phyloP scores from a whole-genome alignment of 2,888 invertebrate species.

The Esperia sulphurella region DNA sequence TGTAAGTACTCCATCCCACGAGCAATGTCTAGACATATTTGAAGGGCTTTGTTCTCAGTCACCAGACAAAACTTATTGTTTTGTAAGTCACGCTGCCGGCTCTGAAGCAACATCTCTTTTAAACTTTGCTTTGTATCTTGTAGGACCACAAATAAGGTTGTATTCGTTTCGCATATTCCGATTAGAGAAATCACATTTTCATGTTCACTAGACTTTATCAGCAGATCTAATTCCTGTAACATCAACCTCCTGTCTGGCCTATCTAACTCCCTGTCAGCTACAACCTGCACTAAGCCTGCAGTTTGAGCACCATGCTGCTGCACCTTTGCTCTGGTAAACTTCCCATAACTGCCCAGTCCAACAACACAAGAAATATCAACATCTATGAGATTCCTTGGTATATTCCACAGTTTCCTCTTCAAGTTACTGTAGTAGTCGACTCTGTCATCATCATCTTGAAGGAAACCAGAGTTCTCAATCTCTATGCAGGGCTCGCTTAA shows the following conservation, averaged over 20 bases:
- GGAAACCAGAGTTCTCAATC: slow-evolving; percentile 88
- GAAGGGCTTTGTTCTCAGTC: slow-evolving; percentile 81
- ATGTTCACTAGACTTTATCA: slow-evolving; percentile 84
- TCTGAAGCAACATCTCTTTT: slow-evolving; percentile 84
- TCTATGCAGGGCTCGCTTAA: slow-evolving; percentile 89
- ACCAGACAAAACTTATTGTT: slow-evolving; percentile 79
- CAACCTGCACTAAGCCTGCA: slow-evolving; percentile 81
- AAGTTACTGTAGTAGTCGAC: slow-evolving; percentile 86
- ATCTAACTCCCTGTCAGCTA: slow-evolving; percentile 78
- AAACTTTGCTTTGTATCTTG: slow-evolving; percentile 84
- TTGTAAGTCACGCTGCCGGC: slow-evolving; percentile 73
- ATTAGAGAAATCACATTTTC: slow-evolving; percentile 85
- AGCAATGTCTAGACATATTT: slow-evolving; percentile 83
- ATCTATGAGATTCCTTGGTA: slow-evolving; percentile 84
- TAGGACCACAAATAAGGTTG: slow-evolving; percentile 85
- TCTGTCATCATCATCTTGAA: slow-evolving; percentile 84
- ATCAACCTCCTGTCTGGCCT: slow-evolving; percentile 73
- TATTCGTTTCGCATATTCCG: slow-evolving; percentile 89
- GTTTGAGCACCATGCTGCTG: slow-evolving; percentile 79
- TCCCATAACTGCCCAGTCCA: slow-evolving; percentile 88
- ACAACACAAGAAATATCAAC: slow-evolving; percentile 84
- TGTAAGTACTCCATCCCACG: slow-evolving; percentile 86
- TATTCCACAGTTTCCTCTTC: slow-evolving; percentile 86
- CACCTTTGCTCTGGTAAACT: slow-evolving; percentile 85
- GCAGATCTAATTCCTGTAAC: slow-evolving; percentile 85